Conservation (phyloP, 2,797 vertebrate genomes). For the Pangasius mekongensis region DNA sequence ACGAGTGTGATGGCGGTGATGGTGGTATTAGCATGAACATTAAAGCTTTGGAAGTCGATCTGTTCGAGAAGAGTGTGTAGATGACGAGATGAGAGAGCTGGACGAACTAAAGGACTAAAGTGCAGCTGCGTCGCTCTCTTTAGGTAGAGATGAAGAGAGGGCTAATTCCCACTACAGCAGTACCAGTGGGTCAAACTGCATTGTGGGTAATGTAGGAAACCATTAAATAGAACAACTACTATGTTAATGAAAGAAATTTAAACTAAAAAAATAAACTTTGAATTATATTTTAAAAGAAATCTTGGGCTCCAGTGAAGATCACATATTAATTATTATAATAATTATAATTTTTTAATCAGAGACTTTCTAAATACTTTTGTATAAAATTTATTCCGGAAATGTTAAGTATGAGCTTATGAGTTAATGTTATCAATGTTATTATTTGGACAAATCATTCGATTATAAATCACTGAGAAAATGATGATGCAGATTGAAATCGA, state of each 20-base stretch:
- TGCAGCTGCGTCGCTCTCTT: background rate
- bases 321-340: background rate
- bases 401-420: too few relatives aligned
- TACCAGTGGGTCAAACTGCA: background rate
- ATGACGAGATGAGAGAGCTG: background rate
- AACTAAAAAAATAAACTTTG: too few relatives aligned
- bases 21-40: background rate
- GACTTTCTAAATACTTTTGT: too few relatives aligned
- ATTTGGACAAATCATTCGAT: background rate
- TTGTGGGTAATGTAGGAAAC: background rate
- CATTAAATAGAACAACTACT: background rate
- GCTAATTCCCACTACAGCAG: background rate
- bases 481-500: background rate
- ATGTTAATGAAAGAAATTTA: background rate
- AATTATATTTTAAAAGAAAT: too few relatives aligned
- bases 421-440: background rate
- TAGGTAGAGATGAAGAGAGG: background rate
- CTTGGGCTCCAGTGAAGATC: background rate
- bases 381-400: too few relatives aligned
- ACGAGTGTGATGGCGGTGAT: background rate
- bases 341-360: background rate
- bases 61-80: background rate
- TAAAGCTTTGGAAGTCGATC: background rate
- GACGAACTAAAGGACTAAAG: background rate
- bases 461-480: background rate